A percentile compares a stretch with the other conserved stretches of the same genome.
These are phyloP conservation scores for Steinernema khuongi DNA, from an alignment of 1,140 invertebrate genomes.

Conservation along the genomic window DNA sequence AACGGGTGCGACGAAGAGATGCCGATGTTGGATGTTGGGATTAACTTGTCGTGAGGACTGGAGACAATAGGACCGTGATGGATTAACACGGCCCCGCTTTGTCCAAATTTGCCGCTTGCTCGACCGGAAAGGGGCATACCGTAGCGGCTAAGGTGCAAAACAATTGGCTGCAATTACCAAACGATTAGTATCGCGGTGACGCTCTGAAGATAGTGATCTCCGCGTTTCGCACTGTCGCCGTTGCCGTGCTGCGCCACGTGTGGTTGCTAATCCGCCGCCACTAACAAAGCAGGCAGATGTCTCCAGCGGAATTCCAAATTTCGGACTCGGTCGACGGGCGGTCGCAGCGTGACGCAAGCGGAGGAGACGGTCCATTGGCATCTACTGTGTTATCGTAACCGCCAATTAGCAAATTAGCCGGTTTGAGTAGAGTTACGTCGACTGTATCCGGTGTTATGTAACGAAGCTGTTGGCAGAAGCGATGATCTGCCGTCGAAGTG, in stretches of 20 bases:
- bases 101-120: not conserved
- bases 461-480: not conserved
- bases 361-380: not conserved
- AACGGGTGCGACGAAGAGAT: too few species aligned
- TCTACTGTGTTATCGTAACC: not conserved
- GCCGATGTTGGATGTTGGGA: constrained; percentile 11
- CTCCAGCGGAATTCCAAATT: too few species aligned
- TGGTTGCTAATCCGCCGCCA: too few species aligned
- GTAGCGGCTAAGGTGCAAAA: constrained; percentile 6
- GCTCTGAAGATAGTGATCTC: not conserved
- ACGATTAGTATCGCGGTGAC: too few species aligned
- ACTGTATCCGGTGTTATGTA: not conserved
- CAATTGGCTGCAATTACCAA: constrained; percentile 8
- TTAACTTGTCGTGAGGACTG: constrained; percentile 10
- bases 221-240: too few species aligned
- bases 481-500: not conserved
- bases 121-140: not conserved
- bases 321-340: too few species aligned
- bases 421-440: not conserved
- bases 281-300: too few species aligned
- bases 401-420: not conserved
- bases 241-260: too few species aligned
- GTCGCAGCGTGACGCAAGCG: not conserved
- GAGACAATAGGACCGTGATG: not conserved
- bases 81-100: constrained; percentile 4